phyloP scores from a whole-genome alignment of 2,888 invertebrate species.

The Aphodius granarius region DNA sequence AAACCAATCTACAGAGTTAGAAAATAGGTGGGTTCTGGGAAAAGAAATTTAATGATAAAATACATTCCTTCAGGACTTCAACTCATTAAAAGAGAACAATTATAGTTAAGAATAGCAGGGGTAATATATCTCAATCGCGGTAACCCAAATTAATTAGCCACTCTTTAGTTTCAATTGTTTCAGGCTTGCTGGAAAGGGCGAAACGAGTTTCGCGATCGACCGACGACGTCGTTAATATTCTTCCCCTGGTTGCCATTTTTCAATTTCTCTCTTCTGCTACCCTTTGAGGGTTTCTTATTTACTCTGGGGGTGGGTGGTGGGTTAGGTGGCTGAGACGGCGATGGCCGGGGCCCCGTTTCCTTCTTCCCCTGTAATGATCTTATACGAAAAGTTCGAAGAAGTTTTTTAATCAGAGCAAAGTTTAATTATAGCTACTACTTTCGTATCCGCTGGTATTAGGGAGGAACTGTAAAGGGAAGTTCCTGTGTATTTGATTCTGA shows the following conservation, averaged over 20 bases:
- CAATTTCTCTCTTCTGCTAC: conserved; percentile 39
- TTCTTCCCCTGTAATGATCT: conserved; percentile 41
- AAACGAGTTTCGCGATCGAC: conserved; percentile 38
- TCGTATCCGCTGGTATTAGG: not conserved
- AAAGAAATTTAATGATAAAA: too few species aligned
- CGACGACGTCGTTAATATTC: conserved; percentile 38
- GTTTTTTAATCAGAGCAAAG: conserved; percentile 47
- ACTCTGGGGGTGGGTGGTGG: conserved; percentile 27
- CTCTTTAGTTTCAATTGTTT: conserved; percentile 38
- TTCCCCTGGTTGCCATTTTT: conserved; percentile 41
- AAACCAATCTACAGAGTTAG: too few species aligned
- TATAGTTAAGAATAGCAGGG: too few species aligned
- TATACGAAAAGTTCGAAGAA: conserved; percentile 46
- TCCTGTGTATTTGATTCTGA: conserved; percentile 27
- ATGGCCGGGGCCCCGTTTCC: conserved; percentile 28
- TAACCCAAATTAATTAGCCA: conserved; percentile 37
- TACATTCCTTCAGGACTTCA: too few species aligned
- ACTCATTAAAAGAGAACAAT: too few species aligned
- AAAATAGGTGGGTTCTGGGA: too few species aligned
- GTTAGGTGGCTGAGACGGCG: not conserved
- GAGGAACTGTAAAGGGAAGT: not conserved
- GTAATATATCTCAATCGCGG: not conserved
- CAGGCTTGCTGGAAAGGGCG: conserved; percentile 12
- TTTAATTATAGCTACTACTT: conserved; percentile 41
- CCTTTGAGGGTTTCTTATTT: conserved; percentile 45